These are phyloP conservation scores for Crotalus helleri DNA, from an alignment of 2,113 vertebrate genomes.

Conservation along the genomic window DNA sequence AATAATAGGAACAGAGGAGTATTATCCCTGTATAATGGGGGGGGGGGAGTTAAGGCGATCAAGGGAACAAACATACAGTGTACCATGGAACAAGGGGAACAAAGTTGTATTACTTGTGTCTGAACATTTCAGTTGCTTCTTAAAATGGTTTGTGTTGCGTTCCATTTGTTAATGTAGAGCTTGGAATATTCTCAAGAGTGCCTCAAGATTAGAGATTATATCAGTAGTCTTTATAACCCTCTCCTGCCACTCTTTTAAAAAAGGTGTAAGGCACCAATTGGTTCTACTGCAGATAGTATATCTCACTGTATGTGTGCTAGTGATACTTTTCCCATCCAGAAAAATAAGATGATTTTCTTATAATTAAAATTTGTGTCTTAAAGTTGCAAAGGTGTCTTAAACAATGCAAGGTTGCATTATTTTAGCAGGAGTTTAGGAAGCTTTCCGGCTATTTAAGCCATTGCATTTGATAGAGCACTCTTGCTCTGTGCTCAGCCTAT, in stretches of 20 bases:
- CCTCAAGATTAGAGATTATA: background rate
- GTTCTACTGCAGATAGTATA: background rate
- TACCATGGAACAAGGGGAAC: conserved; percentile 7
- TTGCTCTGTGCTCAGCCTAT: background rate
- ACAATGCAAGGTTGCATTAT: background rate
- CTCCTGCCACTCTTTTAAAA: background rate
- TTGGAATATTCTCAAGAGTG: background rate
- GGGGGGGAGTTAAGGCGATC: conserved; percentile 15
- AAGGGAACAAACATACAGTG: conserved; percentile 25
- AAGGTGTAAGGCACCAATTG: background rate
- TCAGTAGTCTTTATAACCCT: background rate
- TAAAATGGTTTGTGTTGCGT: background rate
- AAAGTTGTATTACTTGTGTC: conserved; percentile 32
- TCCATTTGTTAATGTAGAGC: background rate
- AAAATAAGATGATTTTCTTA: background rate
- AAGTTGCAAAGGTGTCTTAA: background rate
- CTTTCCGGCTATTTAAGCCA: background rate
- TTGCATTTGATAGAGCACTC: background rate
- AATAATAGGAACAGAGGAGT: conserved; percentile 47
- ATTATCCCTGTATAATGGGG: conserved; percentile 46
- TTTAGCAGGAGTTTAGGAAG: background rate
- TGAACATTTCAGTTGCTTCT: conserved; percentile 52
- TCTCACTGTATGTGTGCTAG: background rate
- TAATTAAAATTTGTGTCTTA: background rate
- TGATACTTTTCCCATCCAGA: background rate